Evolutionary conservation across 2,113 vertebrate species (phyloP), one percentile per base, ranked within the genome.

Genomic region (Kryptolebias marmoratus): DNA sequence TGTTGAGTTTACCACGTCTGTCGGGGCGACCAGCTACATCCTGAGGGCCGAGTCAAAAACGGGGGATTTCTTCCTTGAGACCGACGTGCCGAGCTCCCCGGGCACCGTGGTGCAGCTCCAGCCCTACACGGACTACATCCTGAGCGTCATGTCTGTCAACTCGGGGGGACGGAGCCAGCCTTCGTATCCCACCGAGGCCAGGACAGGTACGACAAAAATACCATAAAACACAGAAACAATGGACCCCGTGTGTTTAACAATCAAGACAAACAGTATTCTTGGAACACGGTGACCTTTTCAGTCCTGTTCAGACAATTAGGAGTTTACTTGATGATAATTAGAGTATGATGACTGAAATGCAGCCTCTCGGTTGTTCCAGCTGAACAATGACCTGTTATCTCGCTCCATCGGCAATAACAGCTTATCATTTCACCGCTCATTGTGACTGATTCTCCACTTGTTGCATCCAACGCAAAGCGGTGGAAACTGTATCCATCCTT

Each of bases 101-200:
- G 95, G 95, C 64, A 98, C 95, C 0, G 69, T 97, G 62, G 82
- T 63, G 0, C 87, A 93, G 50, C 89, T 99, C 68, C 91, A 94
- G 71, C 93, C 95, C 68, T 95, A 93, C 42, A 96, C 95, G 1
- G 66, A 92, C 59, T 97, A 97, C 84, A 86, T 77, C 49, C 90
- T 98, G 78, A 96, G 93, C 0, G 70, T 98, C 85, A 95, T 95
- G 90, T 96, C 97, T 4, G 72, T 95, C 83, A 94, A 96, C 61
- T 79, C 90, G 10, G 91, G 94, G 11, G 95, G 95, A 63, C 93
- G 86, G 85, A 98, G 97, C 80, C 96, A 95, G 67, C 94, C 95
- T 4, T 98, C 96, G 0, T 61, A 80, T 73, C 87, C 92, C n/a
- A 88, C 90, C 61, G 81, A 92, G 60, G 92, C 91, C 72, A 94